Evolutionary conservation across 2,888 invertebrate genomes (phyloP).

Genomic region (Phorcus lineatus): DNA sequence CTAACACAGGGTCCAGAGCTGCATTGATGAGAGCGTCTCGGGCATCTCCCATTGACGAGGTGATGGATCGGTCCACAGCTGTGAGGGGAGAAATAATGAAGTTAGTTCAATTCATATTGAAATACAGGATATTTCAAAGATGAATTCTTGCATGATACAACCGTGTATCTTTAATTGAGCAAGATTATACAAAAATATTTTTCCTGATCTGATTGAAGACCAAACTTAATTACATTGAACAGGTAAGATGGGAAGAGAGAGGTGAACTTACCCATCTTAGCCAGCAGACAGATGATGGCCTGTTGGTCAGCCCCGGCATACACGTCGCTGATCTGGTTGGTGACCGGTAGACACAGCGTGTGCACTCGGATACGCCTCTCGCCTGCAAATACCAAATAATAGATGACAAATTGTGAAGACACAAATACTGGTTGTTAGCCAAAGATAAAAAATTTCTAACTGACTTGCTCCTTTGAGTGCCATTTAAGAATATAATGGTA

Average conservation of each 20-base stretch:
- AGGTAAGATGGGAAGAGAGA: too few species aligned
- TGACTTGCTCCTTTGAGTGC: too few species aligned
- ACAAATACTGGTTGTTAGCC: background rate
- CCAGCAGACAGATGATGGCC: constrained; percentile 91
- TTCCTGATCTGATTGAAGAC: too few species aligned
- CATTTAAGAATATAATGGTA: too few species aligned
- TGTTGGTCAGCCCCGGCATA: constrained; percentile 93
- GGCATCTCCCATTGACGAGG: constrained; percentile 92
- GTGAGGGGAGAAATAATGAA: constrained; percentile 46
- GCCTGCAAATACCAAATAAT: constrained; percentile 77
- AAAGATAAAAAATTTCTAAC: too few species aligned
- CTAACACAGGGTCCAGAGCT: constrained; percentile 89
- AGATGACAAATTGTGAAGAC: too few species aligned
- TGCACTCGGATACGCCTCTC: constrained; percentile 98
- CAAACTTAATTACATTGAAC: too few species aligned
- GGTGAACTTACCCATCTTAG: constrained; percentile 90
- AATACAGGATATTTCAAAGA: too few species aligned
- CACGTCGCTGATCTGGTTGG: constrained; percentile 88
- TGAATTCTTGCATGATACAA: too few species aligned
- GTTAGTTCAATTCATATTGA: too few species aligned
- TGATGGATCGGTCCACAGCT: constrained; percentile 93
- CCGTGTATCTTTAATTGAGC: too few species aligned
- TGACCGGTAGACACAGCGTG: constrained; percentile 94
- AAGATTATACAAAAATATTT: too few species aligned
- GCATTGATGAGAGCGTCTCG: constrained; percentile 97